A percentile compares a stretch with the other conserved stretches of the same genome.
phyloP scores from a whole-genome alignment of 1,140 invertebrate genomes.

The Drosophila auraria region DNA sequence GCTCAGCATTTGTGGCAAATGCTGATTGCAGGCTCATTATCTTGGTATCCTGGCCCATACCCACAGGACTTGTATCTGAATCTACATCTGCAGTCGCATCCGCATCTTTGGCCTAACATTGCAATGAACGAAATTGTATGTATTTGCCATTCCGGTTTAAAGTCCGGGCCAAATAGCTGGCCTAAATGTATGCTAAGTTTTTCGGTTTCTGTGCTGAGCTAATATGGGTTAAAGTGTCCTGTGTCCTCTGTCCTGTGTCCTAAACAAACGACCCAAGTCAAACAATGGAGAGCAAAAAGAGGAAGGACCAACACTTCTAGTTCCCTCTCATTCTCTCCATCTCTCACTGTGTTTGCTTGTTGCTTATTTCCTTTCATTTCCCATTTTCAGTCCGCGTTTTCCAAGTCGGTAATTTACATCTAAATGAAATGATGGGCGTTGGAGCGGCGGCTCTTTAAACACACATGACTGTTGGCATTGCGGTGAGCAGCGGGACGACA shows the following conservation, averaged over 20 bases:
- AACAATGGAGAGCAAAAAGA: slow-evolving; percentile 30
- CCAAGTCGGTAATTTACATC: slow-evolving; percentile 61
- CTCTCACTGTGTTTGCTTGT: slow-evolving; percentile 34
- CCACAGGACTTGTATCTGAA: slow-evolving; percentile 24
- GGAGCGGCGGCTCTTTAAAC: slow-evolving; percentile 51
- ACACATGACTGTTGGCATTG: slow-evolving; percentile 35
- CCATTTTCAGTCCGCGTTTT: slow-evolving; percentile 42
- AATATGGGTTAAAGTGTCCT: slow-evolving; percentile 53
- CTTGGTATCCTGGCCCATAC: slow-evolving; percentile 9
- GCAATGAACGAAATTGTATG: slow-evolving; percentile 16
- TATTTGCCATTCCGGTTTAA: slow-evolving; percentile 24
- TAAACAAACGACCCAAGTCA: slow-evolving; percentile 40
- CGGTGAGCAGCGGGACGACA: background rate
- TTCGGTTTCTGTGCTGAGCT: slow-evolving; percentile 25
- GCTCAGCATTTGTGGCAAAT: slow-evolving; percentile 43
- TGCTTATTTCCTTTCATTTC: slow-evolving; percentile 71
- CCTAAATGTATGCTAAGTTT: slow-evolving; percentile 42
- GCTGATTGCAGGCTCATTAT: slow-evolving; percentile 61
- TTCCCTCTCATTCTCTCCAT: background rate
- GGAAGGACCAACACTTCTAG: slow-evolving; percentile 17
- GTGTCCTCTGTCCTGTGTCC: slow-evolving; percentile 18
- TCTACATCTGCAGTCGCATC: slow-evolving; percentile 12
- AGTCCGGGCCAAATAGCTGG: slow-evolving; percentile 14
- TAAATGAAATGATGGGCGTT: slow-evolving; percentile 65
- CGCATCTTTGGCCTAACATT: slow-evolving; percentile 24